These are phyloP conservation scores for Augiades crinisus DNA, from an alignment of 2,888 invertebrate species.

Conservation along the genomic window DNA sequence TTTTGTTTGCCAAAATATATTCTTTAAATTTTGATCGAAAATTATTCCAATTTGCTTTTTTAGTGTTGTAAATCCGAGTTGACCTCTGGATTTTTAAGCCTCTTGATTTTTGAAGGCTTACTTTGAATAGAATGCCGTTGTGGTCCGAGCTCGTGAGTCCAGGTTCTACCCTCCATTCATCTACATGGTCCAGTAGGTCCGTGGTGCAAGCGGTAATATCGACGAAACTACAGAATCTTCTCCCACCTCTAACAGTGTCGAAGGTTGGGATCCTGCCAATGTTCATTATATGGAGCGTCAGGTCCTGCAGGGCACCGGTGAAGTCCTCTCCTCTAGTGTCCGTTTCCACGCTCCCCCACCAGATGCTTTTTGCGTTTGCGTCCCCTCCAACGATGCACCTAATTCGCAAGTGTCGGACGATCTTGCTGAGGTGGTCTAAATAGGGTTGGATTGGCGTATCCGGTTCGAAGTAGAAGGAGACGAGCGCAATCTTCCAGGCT, in stretches of 20 bases:
- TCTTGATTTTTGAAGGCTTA: not conserved
- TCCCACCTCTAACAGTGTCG: slow-evolving; percentile 30
- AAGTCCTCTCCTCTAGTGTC: slow-evolving; percentile 25
- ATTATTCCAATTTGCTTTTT: slow-evolving; percentile 16
- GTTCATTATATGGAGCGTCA: slow-evolving; percentile 34
- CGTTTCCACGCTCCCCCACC: slow-evolving; percentile 25
- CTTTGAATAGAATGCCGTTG: slow-evolving; percentile 11
- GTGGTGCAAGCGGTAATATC: slow-evolving; percentile 36
- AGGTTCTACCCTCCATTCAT: slow-evolving; percentile 8
- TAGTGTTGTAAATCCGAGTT: slow-evolving; percentile 19
- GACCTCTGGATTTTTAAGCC: slow-evolving; percentile 2
- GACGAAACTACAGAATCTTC: slow-evolving; percentile 28
- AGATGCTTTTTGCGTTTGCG: slow-evolving; percentile 20
- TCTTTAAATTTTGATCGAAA: no score
- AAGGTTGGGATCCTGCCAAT: slow-evolving; percentile 35
- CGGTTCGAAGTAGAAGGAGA: not conserved
- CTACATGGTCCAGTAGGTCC: not conserved
- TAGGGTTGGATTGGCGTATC: not conserved
- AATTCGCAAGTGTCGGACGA: no score
- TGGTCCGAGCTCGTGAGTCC: slow-evolving; percentile 20
- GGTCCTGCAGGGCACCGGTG: slow-evolving; percentile 20
- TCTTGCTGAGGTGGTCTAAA: not conserved
- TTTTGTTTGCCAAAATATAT: no score
- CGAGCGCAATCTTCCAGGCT: not conserved
- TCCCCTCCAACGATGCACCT: slow-evolving; percentile 17